A percentile compares a stretch with the other conserved stretches of the same genome.
phyloP scores from a whole-genome alignment of 1,140 invertebrate species.

The Bicyclus anynana region DNA sequence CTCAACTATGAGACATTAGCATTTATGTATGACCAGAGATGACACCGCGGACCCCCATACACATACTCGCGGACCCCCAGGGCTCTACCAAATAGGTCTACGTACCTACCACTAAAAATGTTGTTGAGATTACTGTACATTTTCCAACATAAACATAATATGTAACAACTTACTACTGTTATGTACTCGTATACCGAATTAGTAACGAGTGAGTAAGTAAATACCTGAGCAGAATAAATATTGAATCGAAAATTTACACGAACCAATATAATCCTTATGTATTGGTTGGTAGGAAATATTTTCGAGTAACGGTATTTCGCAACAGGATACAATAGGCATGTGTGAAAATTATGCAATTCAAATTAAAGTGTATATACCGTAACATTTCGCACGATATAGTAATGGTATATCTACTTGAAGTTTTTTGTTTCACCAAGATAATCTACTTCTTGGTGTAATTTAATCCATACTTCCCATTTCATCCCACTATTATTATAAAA shows the following conservation, averaged over 20 bases:
- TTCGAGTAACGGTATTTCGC: background rate
- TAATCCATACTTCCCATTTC: no score
- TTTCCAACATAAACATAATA: background rate
- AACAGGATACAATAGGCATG: background rate
- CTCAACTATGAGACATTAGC: no score
- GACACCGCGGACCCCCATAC: no score
- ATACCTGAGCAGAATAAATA: conserved; percentile 8
- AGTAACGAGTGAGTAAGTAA: background rate
- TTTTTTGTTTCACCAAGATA: no score
- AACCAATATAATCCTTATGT: background rate
- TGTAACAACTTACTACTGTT: conserved; percentile 8
- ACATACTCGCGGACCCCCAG: no score
- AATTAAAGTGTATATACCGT: background rate
- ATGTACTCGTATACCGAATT: conserved; percentile 9
- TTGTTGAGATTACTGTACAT: background rate
- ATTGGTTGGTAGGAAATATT: background rate
- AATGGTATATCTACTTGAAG: no score
- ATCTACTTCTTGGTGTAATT: no score
- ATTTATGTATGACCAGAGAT: no score
- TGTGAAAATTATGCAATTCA: background rate
- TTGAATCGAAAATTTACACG: background rate
- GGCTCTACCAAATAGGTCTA: no score
- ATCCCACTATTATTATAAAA: no score
- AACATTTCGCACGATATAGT: background rate
- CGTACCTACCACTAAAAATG: no score